phyloP scores from a whole-genome alignment of 2,797 vertebrate genomes.

The Carcharodon carcharias region DNA sequence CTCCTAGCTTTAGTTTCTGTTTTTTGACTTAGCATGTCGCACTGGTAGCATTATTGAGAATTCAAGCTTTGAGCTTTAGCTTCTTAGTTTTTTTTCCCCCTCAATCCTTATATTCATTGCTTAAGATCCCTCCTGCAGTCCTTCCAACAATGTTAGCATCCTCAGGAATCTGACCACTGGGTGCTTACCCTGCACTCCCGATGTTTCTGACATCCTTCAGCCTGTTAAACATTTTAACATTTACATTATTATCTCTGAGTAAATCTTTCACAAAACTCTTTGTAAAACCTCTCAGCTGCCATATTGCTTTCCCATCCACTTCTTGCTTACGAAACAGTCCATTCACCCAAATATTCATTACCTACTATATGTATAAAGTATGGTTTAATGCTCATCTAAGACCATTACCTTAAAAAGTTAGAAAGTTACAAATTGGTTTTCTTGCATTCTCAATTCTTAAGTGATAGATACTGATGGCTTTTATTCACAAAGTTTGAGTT shows the following conservation, averaged over 20 bases:
- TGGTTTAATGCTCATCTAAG: conserved; percentile 4
- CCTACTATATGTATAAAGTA: neutral
- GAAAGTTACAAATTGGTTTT: conserved; percentile 61
- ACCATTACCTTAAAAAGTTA: conserved; percentile 39
- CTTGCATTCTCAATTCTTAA: conserved; percentile 53
- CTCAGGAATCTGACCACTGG: neutral
- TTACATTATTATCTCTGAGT: neutral
- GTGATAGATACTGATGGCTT: conserved; percentile 64
- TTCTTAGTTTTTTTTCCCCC: neutral
- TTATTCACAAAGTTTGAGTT: conserved; percentile 67
- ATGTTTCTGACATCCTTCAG: neutral
- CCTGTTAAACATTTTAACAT: neutral
- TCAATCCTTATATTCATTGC: neutral
- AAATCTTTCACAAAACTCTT: neutral
- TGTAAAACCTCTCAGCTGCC: neutral
- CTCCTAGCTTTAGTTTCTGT: neutral
- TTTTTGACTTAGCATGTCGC: neutral
- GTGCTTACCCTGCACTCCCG: too few species aligned
- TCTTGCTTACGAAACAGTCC: neutral
- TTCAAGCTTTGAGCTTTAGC: neutral
- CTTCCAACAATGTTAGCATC: neutral
- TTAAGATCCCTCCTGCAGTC: neutral
- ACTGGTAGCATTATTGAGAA: neutral
- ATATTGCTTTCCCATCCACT: neutral
- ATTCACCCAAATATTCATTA: neutral